A percentile compares a stretch with the other conserved stretches of the same genome.
Conservation (phyloP, 2,888 invertebrate species). For the Acrobasis consociella region DNA sequence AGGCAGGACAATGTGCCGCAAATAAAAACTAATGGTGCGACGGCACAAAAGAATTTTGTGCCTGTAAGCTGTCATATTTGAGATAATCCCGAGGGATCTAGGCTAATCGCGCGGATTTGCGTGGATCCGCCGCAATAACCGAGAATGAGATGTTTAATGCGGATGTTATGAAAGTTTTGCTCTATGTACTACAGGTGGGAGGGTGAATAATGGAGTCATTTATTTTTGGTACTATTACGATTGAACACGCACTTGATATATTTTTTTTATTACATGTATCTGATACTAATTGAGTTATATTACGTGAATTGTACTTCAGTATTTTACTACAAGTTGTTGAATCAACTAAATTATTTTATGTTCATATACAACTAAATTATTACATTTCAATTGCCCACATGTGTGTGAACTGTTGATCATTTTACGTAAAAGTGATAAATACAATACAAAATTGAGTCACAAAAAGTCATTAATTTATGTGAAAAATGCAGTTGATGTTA, state of each 20-base stretch:
- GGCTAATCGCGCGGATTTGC: constrained; percentile 62
- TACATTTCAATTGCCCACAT: too few relatives aligned
- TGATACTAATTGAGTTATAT: too few relatives aligned
- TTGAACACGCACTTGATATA: constrained; percentile 4
- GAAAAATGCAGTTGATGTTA: too few relatives aligned
- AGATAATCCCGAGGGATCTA: constrained; percentile 57
- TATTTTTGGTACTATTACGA: background rate
- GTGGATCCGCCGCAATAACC: constrained; percentile 48
- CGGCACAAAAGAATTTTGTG: constrained; percentile 50
- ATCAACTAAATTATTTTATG: too few relatives aligned
- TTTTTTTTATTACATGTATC: too few relatives aligned
- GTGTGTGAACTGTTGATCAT: too few relatives aligned
- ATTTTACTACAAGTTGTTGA: too few relatives aligned
- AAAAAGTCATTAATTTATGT: too few relatives aligned
- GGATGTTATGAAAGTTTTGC: constrained; percentile 51
- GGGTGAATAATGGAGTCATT: background rate
- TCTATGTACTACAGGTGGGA: constrained; percentile 19
- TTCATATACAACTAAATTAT: too few relatives aligned
- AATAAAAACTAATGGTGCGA: constrained; percentile 68
- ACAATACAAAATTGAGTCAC: too few relatives aligned
- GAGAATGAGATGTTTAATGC: constrained; percentile 24
- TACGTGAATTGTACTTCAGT: too few relatives aligned
- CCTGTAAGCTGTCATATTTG: constrained; percentile 20
- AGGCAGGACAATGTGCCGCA: constrained; percentile 63
- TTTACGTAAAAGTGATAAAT: too few relatives aligned